Evolutionary conservation across 2,888 invertebrate genomes (phyloP).

Genomic region (Tenthredo mesomela): DNA sequence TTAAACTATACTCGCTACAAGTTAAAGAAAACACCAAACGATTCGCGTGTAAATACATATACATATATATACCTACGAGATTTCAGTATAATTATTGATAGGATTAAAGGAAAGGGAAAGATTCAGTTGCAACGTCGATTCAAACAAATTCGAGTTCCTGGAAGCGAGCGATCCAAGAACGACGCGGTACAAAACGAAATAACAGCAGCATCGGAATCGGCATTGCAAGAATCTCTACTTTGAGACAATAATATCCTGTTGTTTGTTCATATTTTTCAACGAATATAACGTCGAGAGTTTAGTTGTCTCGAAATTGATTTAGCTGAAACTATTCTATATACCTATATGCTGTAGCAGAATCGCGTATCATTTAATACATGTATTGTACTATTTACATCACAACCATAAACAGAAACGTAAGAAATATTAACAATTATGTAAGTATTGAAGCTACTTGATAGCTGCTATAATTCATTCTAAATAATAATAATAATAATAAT

Average conservation of each 20-base stretch:
- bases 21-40: not conserved
- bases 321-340: not conserved
- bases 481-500: not conserved
- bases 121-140: conserved; percentile 10
- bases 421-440: conserved; percentile 39
- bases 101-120: not conserved
- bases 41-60: not conserved
- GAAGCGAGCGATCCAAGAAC: not conserved
- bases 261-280: not conserved
- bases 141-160: not conserved
- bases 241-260: not conserved
- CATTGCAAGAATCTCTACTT: not conserved
- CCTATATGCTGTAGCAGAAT: not conserved
- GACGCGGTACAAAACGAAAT: not conserved
- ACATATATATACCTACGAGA: not conserved
- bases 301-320: not conserved
- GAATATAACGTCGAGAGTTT: not conserved
- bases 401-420: conserved; percentile 69
- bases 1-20: conserved; percentile 8
- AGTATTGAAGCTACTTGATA: conserved; percentile 20
- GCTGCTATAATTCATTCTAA: conserved; percentile 8
- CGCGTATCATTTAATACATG: conserved; percentile 3
- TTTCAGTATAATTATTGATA: not conserved
- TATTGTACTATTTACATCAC: conserved; percentile 67
- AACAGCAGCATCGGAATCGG: not conserved